Percentiles rank a stretch among this genome's conserved stretches.
These are phyloP conservation scores for Aphrophora alni DNA, from an alignment of 2,888 invertebrate species.

Conservation along the genomic window DNA sequence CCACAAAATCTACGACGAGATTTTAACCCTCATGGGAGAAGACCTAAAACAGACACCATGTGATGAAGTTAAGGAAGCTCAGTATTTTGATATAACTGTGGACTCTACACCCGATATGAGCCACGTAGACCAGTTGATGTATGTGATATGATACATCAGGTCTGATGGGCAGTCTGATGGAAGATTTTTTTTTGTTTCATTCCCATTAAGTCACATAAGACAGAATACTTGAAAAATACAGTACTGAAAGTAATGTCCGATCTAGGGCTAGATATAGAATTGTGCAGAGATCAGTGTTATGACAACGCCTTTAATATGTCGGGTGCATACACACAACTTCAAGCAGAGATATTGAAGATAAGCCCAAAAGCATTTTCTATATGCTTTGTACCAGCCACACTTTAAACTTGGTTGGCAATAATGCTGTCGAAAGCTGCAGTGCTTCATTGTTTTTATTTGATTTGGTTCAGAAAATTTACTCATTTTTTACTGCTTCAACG, in stretches of 20 bases:
- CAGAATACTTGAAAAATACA: conserved; percentile 13
- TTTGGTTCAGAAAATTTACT: too few species aligned
- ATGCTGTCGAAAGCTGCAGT: too few species aligned
- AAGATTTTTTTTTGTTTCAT: conserved; percentile 1
- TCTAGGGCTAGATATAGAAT: too few species aligned
- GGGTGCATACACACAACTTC: too few species aligned
- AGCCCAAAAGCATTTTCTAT: too few species aligned
- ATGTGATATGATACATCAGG: not conserved
- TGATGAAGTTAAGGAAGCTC: not conserved
- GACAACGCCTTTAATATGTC: too few species aligned
- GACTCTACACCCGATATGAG: not conserved
- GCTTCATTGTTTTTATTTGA: not conserved
- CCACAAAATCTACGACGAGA: not conserved
- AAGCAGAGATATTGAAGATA: too few species aligned
- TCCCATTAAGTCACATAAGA: conserved; percentile 2
- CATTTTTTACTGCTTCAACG: not conserved
- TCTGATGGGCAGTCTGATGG: not conserved
- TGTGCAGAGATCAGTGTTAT: too few species aligned
- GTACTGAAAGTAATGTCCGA: too few species aligned
- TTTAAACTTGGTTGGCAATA: too few species aligned
- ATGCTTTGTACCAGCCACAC: too few species aligned
- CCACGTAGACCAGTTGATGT: not conserved
- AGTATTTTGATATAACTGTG: not conserved
- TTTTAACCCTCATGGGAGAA: not conserved
- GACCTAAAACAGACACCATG: too few species aligned